A percentile compares a stretch with the other conserved stretches of the same genome.
These are phyloP conservation scores for Regulus satrapa DNA, from an alignment of 2,113 vertebrate genomes.

Conservation along the genomic window DNA sequence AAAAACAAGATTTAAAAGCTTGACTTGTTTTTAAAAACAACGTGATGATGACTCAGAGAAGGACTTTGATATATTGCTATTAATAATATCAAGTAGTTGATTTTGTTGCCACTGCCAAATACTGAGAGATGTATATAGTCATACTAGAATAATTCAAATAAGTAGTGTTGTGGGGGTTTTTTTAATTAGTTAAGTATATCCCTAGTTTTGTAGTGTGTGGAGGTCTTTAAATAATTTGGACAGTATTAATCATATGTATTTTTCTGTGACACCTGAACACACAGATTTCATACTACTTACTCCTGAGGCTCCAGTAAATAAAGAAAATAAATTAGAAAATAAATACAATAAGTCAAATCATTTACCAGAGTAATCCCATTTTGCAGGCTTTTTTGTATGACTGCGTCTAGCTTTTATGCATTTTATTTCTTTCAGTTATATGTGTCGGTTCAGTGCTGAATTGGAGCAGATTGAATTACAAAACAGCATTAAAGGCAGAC, in stretches of 20 bases:
- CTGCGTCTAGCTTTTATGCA: neutral
- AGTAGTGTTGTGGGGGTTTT: neutral
- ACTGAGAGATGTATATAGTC: neutral
- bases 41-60: neutral
- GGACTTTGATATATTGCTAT: neutral
- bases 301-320: neutral
- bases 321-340: neutral
- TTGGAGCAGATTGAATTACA: constrained; percentile 91
- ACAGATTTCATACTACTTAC: neutral
- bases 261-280: neutral
- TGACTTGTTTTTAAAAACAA: neutral
- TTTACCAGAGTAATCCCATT: neutral
- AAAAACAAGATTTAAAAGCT: neutral
- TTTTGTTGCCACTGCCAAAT: neutral
- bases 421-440: constrained; percentile 78
- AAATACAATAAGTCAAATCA: neutral
- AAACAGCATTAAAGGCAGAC: constrained; percentile 91
- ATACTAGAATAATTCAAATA: neutral
- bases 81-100: neutral
- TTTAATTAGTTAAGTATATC: neutral
- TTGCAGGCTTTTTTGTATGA: neutral
- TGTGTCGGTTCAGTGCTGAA: constrained; percentile 85
- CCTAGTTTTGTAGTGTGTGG: neutral
- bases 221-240: neutral
- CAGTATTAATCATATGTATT: neutral